Evolutionary conservation across 2,888 invertebrate species (phyloP).

Genomic region (Phrixothrix hirtus): DNA sequence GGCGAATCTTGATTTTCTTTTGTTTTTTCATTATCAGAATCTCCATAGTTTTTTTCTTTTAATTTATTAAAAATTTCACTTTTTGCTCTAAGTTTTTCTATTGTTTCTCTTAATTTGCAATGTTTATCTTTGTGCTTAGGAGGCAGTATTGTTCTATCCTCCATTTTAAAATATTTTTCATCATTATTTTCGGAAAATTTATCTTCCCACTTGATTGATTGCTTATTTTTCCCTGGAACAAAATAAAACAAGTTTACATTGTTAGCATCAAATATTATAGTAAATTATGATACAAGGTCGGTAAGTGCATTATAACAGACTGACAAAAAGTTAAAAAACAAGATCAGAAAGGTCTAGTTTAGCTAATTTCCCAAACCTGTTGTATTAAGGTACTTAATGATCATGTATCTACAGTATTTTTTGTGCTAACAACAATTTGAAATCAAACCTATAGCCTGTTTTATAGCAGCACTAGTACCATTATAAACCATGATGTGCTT

Average conservation of each 20-base stretch:
- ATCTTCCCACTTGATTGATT: slow-evolving; percentile 44
- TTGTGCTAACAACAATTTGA: too few species aligned
- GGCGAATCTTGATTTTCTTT: slow-evolving; percentile 42
- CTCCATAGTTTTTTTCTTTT: slow-evolving; percentile 41
- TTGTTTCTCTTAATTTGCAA: slow-evolving; percentile 58
- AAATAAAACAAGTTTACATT: slow-evolving; percentile 1
- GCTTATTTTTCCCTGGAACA: slow-evolving; percentile 41
- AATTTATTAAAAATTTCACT: slow-evolving; percentile 61
- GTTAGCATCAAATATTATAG: too few species aligned
- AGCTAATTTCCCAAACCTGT: too few species aligned
- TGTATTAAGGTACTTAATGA: too few species aligned
- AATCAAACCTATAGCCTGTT: too few species aligned
- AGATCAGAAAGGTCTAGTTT: too few species aligned
- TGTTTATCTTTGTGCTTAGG: slow-evolving; percentile 47
- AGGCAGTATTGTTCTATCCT: slow-evolving; percentile 14
- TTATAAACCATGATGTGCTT: too few species aligned
- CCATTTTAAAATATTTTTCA: slow-evolving; percentile 7
- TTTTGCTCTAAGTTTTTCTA: slow-evolving; percentile 68
- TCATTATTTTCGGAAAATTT: slow-evolving; percentile 43
- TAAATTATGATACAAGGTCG: too few species aligned
- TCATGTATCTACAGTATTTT: too few species aligned
- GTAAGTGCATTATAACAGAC: too few species aligned
- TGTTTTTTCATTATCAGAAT: slow-evolving; percentile 43
- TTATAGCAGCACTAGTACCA: too few species aligned
- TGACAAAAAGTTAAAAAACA: too few species aligned